Evolutionary conservation across 53 echinoderm and acorn worm genomes (phyloP).

Genomic region (Echinarachnius parma): DNA sequence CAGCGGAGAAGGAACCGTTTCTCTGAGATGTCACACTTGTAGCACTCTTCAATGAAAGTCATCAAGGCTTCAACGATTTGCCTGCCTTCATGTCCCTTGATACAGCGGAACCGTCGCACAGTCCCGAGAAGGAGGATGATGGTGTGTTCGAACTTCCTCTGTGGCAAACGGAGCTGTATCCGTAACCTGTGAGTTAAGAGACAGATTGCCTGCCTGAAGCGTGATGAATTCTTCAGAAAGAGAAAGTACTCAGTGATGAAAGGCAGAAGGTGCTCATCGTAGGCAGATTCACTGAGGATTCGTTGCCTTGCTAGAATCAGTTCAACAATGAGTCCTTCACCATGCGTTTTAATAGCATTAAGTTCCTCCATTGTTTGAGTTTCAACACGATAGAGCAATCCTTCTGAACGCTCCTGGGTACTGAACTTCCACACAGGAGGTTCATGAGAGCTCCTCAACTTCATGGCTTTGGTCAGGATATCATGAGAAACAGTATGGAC

Average conservation of each 20-base stretch:
- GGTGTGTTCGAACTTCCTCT: conserved; percentile 21
- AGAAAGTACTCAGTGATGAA: conserved; percentile 20
- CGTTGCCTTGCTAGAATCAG: conserved; percentile 23
- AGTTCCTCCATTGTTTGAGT: conserved; percentile 29
- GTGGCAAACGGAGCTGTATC: conserved; percentile 1
- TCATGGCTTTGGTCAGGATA: conserved; percentile 8
- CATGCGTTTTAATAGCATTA: conserved; percentile 9
- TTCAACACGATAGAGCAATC: conserved; percentile 21
- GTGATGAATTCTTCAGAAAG: conserved; percentile 11
- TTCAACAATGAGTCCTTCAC: conserved; percentile 26
- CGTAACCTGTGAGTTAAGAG: conserved; percentile 22
- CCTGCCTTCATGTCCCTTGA: neutral
- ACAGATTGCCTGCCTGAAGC: conserved; percentile 14
- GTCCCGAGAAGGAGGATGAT: conserved; percentile 28
- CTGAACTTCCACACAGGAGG: conserved; percentile 35
- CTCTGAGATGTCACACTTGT: conserved; percentile 11
- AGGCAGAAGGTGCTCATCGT: conserved; percentile 16
- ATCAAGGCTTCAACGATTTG: conserved; percentile 19
- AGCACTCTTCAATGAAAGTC: conserved; percentile 19
- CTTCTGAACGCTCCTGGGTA: conserved; percentile 18
- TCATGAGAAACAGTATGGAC: neutral
- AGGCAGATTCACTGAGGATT: neutral
- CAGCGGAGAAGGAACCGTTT: conserved; percentile 29
- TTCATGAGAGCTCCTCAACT: neutral
- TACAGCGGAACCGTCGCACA: neutral